phyloP scores from a whole-genome alignment of 2,888 invertebrate genomes.

The Cantharis rustica region DNA sequence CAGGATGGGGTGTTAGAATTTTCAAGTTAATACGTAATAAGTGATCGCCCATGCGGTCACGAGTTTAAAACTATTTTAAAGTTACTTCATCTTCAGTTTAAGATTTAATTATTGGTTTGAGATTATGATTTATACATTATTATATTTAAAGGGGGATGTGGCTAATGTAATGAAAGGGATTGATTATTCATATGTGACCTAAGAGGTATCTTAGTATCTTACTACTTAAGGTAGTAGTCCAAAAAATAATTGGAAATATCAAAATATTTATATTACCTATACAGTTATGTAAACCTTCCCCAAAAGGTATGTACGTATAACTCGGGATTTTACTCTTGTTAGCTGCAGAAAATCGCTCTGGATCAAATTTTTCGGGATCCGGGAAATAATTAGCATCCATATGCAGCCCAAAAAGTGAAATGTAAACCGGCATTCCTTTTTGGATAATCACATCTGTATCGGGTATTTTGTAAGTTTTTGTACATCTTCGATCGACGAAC shows the following conservation, averaged over 20 bases:
- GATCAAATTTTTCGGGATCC: slow-evolving; percentile 42
- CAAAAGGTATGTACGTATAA: slow-evolving; percentile 42
- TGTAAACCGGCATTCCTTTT: slow-evolving; percentile 44
- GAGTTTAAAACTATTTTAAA: too few species aligned
- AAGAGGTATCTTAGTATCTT: too few species aligned
- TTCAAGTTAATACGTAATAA: too few species aligned
- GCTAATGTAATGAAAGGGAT: too few species aligned
- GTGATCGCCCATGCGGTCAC: too few species aligned
- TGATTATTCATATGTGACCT: too few species aligned
- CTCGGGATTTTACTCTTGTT: slow-evolving; percentile 32
- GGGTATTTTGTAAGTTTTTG: slow-evolving; percentile 40
- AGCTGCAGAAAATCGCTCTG: slow-evolving; percentile 41
- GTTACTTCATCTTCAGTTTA: too few species aligned
- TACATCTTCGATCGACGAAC: slow-evolving; percentile 39
- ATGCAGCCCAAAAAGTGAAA: slow-evolving; percentile 45
- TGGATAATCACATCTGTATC: slow-evolving; percentile 37
- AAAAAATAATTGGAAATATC: background rate
- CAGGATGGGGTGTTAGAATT: too few species aligned
- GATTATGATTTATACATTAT: too few species aligned
- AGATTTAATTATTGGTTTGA: too few species aligned
- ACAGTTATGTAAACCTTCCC: slow-evolving; percentile 43
- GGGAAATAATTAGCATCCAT: slow-evolving; percentile 45
- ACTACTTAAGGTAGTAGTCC: too few species aligned
- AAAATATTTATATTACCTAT: slow-evolving; percentile 38
- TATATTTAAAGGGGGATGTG: too few species aligned